Percentiles rank a stretch among this genome's conserved stretches.
Evolutionary conservation across 1,140 invertebrate genomes (phyloP).

Genomic region (Conopomorpha cramerella): DNA sequence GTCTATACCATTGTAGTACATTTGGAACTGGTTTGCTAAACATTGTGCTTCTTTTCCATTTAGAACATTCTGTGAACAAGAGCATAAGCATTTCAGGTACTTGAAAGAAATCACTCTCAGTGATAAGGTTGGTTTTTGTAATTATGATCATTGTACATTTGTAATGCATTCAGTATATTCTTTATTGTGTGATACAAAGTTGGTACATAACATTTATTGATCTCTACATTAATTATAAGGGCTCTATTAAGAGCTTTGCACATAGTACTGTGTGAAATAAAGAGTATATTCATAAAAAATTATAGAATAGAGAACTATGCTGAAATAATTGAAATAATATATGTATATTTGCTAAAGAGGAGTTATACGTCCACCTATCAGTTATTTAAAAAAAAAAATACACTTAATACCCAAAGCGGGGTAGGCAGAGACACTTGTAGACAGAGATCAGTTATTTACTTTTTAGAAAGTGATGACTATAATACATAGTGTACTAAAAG

Average conservation of each 20-base stretch:
- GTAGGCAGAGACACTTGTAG: too few species aligned
- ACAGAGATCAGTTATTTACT: neutral
- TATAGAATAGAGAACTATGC: neutral
- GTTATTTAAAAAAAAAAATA: too few species aligned
- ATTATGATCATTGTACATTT: neutral
- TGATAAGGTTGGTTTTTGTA: neutral
- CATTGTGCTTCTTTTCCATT: slow-evolving; percentile 81
- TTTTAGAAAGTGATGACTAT: neutral
- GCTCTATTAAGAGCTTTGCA: neutral
- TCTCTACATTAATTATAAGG: too few species aligned
- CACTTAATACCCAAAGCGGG: too few species aligned
- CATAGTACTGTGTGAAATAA: neutral
- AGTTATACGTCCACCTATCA: too few species aligned
- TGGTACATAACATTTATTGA: neutral
- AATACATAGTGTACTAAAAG: too few species aligned
- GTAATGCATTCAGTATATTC: neutral
- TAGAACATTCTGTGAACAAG: slow-evolving; percentile 66
- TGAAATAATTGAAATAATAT: slow-evolving; percentile 4
- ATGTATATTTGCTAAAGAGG: too few species aligned
- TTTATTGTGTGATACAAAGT: neutral
- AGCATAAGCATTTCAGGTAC: neutral
- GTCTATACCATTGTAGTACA: slow-evolving; percentile 79
- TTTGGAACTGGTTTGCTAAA: slow-evolving; percentile 82
- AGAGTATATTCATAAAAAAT: slow-evolving; percentile 2
- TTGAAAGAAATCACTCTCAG: too few species aligned